Conservation (phyloP, 2,888 invertebrate genomes). For the Labia minor region DNA sequence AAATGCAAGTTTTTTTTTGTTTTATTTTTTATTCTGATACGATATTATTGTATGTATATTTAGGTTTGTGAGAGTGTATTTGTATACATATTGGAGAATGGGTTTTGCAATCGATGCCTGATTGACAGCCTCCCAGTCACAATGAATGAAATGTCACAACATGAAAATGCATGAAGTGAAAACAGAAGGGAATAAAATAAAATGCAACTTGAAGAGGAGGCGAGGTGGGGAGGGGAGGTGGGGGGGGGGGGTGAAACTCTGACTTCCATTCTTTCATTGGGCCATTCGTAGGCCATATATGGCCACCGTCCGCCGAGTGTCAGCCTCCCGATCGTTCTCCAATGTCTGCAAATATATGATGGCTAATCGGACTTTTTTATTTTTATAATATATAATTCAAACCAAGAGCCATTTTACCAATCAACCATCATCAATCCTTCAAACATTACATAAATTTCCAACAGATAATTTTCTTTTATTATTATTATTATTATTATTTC, state of each 20-base stretch:
- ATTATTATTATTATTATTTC: no score
- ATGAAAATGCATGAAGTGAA: slow-evolving; percentile 8
- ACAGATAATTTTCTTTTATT: no score
- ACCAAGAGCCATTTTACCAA: not conserved
- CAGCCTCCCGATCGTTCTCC: not conserved
- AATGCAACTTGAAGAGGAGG: not conserved
- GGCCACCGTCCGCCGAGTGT: not conserved
- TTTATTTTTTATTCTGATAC: no score
- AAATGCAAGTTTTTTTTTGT: no score
- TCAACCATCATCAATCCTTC: no score
- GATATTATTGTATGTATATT: no score
- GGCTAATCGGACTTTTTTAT: not conserved
- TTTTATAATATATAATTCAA: not conserved
- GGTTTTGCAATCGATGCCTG: no score
- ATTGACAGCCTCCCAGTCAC: not conserved
- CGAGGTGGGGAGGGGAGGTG: no score
- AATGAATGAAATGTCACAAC: slow-evolving; percentile 8
- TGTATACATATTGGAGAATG: no score
- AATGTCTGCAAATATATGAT: not conserved
- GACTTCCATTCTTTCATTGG: not conserved
- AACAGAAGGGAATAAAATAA: slow-evolving; percentile 5
- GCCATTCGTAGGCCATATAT: not conserved
- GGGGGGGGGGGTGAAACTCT: no score
- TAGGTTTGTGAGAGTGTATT: no score
- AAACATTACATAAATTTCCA: no score